Conservation (phyloP, 2,888 invertebrate species). For the Epinotia ramella region DNA sequence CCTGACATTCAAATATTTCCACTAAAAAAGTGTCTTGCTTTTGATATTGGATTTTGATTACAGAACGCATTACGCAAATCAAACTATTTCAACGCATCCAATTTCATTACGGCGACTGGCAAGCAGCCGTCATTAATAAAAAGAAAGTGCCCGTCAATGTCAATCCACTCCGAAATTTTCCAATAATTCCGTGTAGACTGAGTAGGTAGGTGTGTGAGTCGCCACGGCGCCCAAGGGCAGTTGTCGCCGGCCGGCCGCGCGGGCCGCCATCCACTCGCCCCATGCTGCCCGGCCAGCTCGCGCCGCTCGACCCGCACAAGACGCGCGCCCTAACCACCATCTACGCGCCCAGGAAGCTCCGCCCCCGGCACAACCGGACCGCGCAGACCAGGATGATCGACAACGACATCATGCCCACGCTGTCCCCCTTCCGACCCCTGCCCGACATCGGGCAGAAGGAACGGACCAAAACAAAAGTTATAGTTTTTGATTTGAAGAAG, state of each 20-base stretch:
- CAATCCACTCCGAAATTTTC: constrained; percentile 30
- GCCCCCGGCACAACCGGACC: constrained; percentile 71
- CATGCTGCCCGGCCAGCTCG: constrained; percentile 77
- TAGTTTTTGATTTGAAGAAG: constrained; percentile 73
- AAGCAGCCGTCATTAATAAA: constrained; percentile 15
- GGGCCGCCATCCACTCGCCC: constrained; percentile 67
- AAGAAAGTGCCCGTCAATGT: constrained; percentile 35
- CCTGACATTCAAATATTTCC: no score
- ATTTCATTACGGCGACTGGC: constrained; percentile 15
- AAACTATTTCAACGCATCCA: constrained; percentile 3
- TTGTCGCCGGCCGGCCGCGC: constrained; percentile 72
- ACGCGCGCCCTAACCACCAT: constrained; percentile 79
- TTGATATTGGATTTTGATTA: no score
- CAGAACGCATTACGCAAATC: not conserved
- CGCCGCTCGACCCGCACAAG: constrained; percentile 73
- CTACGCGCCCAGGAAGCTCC: constrained; percentile 78
- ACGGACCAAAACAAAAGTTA: constrained; percentile 71
- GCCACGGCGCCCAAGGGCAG: constrained; percentile 70
- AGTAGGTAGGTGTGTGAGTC: constrained; percentile 54
- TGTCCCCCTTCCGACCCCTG: constrained; percentile 79
- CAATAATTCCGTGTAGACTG: constrained; percentile 43
- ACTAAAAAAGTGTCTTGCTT: no score
- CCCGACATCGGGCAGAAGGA: constrained; percentile 79
- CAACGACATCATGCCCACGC: constrained; percentile 69
- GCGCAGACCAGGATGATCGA: constrained; percentile 78